Evolutionary conservation across 2,113 vertebrate genomes (phyloP).

Genomic region (Syngnathus typhle): DNA sequence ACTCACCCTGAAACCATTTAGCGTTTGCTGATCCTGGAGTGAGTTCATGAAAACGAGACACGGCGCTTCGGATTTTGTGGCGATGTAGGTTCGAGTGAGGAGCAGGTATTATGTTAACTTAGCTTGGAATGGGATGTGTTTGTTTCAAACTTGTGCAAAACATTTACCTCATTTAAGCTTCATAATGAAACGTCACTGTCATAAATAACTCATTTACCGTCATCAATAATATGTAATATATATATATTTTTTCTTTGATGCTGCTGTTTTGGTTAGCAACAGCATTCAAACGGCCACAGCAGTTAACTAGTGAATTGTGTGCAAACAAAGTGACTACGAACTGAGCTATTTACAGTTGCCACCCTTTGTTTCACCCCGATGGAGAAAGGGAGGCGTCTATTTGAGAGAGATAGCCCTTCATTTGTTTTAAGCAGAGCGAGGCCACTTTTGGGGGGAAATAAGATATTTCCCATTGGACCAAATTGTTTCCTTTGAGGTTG

Average conservation of each 20-base stretch:
- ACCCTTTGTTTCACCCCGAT: not conserved
- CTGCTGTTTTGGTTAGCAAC: not conserved
- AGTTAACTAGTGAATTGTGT: not conserved
- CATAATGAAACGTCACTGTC: too few relatives aligned
- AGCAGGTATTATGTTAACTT: slow-evolving; percentile 18
- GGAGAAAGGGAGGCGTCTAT: not conserved
- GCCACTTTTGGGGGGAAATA: not conserved
- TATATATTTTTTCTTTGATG: not conserved
- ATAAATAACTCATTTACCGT: too few relatives aligned
- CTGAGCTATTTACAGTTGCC: not conserved
- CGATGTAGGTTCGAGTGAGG: slow-evolving; percentile 4
- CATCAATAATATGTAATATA: too few relatives aligned
- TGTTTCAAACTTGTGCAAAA: not conserved
- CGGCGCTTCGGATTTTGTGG: slow-evolving; percentile 6
- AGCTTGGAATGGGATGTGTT: not conserved
- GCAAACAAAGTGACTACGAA: not conserved
- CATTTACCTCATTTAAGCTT: not conserved
- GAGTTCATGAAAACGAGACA: slow-evolving; percentile 33
- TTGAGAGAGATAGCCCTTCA: not conserved
- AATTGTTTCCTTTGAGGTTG: not conserved
- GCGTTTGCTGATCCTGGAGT: slow-evolving; percentile 22
- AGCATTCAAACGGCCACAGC: not conserved
- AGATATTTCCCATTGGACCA: not conserved
- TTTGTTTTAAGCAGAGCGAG: not conserved
- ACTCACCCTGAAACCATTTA: slow-evolving; percentile 40